A percentile compares a stretch with the other conserved stretches of the same genome.
Conservation (phyloP, 2,888 invertebrate genomes). For the Listrodromus nycthemerus region DNA sequence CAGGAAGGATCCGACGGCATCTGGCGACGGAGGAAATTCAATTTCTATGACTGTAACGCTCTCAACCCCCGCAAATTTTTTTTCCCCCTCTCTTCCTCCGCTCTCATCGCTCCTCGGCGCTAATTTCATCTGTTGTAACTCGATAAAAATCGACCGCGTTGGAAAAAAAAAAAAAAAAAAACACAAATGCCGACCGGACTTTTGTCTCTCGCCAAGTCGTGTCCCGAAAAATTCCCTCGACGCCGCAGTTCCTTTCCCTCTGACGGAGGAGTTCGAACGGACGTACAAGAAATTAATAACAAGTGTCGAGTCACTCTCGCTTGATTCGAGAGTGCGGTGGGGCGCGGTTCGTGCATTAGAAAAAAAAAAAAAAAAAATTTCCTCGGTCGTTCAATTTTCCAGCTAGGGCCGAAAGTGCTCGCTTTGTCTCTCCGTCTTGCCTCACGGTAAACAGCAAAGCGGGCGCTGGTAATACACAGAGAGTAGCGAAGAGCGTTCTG, state of each 20-base stretch:
- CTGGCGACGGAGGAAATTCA: conserved; percentile 80
- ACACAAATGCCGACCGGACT: neutral
- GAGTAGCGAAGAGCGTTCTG: conserved; percentile 4
- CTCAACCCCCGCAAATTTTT: conserved; percentile 39
- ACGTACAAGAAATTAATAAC: neutral
- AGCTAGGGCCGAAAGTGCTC: conserved; percentile 37
- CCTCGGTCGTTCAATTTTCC: conserved; percentile 54
- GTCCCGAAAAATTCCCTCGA: conserved; percentile 27
- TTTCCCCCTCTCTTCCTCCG: conserved; percentile 7
- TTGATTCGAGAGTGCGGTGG: neutral
- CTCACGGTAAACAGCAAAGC: conserved; percentile 59
- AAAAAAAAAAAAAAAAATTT: conserved; percentile 15
- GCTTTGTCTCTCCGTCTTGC: conserved; percentile 19
- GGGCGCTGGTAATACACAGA: conserved; percentile 32
- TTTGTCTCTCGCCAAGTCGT: neutral
- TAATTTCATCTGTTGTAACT: conserved; percentile 78
- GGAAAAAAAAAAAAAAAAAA: conserved; percentile 31
- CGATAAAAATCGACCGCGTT: conserved; percentile 76
- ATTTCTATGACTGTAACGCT: conserved; percentile 76
- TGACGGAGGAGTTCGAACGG: neutral
- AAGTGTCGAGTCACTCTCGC: neutral
- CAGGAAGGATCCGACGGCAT: conserved; percentile 76
- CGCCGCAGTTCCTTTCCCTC: neutral
- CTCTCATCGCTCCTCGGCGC: conserved; percentile 55
- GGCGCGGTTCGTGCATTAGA: conserved; percentile 40